Base-by-base conservation (phyloP, 2,113 vertebrate genomes). In the Psittacula cyanocephala region DNA sequence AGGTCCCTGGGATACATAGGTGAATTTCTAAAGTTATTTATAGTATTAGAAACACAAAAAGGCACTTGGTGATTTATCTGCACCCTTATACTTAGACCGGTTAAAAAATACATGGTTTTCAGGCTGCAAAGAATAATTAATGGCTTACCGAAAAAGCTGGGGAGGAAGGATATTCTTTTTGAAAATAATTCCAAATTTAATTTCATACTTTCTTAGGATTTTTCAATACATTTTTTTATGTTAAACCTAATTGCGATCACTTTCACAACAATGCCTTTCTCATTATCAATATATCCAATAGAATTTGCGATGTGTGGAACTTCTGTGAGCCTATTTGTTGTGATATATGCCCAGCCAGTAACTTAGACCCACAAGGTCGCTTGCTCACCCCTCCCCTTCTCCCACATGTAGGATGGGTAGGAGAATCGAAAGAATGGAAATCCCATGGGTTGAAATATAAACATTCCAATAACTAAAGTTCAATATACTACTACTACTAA, bases 1-100 rank as follows among this genome's bases (percentile, higher is more conserved):
- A 86, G 72, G 93, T 94, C 80, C 37, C 67, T 78, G 84, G 44
- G 69, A 93, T 62, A 60, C n/a, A 72, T 10, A 74, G 76, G 19
- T 78, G 86, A 33, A 79, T 95, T 93, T 93, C 52, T 81, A 60
- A 88, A 91, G 72, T 57, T 94, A 95, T 93, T 96, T 94, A 64
- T 93, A 60, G 74, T 90, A 81, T 81, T 81, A 89, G 49, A 86
- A 93, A 84, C 4, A 13, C 44, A 88, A 86, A 90, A 70, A 84
- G 35, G 19, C 52, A 88, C 53, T 72, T 93, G 44, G 50, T 88
- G 81, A 82, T 96, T 93, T 93, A 74, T 91, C 64, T 76, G 15
- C 49, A 91, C 41, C 33, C 14, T 95, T 83, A 86, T 35, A 78
- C 29, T 84, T 47, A 83, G 33, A 86, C 81, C 0, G 0, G 9